A percentile compares a stretch with the other conserved stretches of the same genome.
Conservation (phyloP, 2,113 vertebrate genomes). For the Lates calcarifer region DNA sequence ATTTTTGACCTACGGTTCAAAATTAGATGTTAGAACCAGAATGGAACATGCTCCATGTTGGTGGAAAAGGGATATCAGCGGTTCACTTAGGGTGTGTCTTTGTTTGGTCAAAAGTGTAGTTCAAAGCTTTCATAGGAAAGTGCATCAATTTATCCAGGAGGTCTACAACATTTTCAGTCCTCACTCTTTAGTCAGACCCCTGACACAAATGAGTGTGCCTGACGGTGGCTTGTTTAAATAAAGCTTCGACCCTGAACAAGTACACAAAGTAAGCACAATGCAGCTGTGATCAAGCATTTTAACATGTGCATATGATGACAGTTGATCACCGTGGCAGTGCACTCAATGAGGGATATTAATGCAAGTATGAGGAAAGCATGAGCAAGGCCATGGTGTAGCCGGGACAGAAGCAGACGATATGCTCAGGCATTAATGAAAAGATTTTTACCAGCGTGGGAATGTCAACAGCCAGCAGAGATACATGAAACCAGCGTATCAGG, state of each 20-base stretch:
- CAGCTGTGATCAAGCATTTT: constrained; percentile 45
- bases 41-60: too few species aligned
- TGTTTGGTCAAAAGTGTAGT: constrained; percentile 32
- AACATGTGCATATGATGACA: constrained; percentile 27
- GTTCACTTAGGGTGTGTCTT: constrained; percentile 3
- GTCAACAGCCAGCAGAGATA: constrained; percentile 64
- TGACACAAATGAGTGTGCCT: constrained; percentile 52
- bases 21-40: too few species aligned
- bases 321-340: constrained; percentile 44
- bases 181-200: constrained; percentile 49
- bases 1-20: too few species aligned
- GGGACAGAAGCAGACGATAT: constrained; percentile 68
- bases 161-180: constrained; percentile 26
- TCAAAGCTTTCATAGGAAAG: constrained; percentile 45
- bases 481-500: constrained; percentile 73
- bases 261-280: constrained; percentile 52
- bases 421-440: constrained; percentile 60
- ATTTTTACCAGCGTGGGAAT: constrained; percentile 55
- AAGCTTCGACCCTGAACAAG: constrained; percentile 51
- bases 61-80: too few species aligned
- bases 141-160: constrained; percentile 35
- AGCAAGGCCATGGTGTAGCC: constrained; percentile 51
- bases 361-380: constrained; percentile 67
- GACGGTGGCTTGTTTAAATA: constrained; percentile 35
- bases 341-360: constrained; percentile 58